phyloP scores from a whole-genome alignment of 2,888 invertebrate species.

The Idaea straminata region DNA sequence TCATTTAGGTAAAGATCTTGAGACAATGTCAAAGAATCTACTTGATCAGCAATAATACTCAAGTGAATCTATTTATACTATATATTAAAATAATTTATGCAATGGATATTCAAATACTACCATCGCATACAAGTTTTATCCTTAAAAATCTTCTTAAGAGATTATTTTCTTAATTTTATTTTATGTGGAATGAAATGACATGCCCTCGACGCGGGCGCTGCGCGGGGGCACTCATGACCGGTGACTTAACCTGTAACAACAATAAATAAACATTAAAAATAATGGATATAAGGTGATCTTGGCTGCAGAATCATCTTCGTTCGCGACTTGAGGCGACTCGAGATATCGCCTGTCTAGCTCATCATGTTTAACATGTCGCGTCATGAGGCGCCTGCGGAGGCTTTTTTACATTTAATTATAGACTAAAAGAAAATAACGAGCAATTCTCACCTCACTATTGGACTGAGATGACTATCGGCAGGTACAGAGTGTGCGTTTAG shows the following conservation, averaged over 20 bases:
- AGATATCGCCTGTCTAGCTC: no score
- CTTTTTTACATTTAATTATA: background rate
- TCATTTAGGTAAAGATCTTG: conserved; percentile 58
- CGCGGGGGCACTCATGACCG: conserved; percentile 69
- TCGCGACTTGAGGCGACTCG: no score
- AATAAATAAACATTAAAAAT: conserved; percentile 14
- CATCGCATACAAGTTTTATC: conserved; percentile 63
- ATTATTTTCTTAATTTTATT: conserved; percentile 74
- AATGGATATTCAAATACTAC: conserved; percentile 53
- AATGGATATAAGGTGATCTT: no score
- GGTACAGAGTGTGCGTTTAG: conserved; percentile 73
- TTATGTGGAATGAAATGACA: conserved; percentile 78
- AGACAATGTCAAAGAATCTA: conserved; percentile 65
- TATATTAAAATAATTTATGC: conserved; percentile 75
- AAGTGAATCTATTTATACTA: conserved; percentile 77
- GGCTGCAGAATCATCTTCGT: no score
- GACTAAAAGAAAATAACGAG: background rate
- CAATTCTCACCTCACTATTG: conserved; percentile 68
- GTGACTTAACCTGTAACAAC: conserved; percentile 75
- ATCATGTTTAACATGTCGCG: no score
- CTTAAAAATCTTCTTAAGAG: conserved; percentile 75
- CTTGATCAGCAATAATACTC: conserved; percentile 78
- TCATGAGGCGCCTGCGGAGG: background rate
- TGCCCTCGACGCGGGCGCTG: conserved; percentile 68
- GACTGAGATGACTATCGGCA: conserved; percentile 75